phyloP scores from a whole-genome alignment of 2,888 invertebrate genomes.

The Hemithea aestivaria region DNA sequence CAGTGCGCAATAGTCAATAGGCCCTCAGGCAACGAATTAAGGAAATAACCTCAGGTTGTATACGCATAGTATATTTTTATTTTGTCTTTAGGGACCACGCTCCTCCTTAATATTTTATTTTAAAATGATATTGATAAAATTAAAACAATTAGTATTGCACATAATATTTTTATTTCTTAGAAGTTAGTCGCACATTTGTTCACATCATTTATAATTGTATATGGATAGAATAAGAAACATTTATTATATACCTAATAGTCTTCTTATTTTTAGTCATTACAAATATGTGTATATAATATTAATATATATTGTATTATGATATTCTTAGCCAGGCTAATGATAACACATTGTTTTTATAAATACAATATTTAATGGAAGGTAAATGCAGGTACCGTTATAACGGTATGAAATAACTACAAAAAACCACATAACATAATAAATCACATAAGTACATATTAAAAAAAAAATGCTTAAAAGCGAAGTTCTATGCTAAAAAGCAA shows the following conservation, averaged over 20 bases:
- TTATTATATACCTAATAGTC: slow-evolving; percentile 19
- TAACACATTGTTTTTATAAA: slow-evolving; percentile 10
- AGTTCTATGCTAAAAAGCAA: slow-evolving; percentile 5
- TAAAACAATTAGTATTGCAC: slow-evolving; percentile 9
- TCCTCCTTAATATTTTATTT: too few species aligned
- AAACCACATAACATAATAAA: slow-evolving; percentile 1
- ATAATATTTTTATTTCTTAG: slow-evolving; percentile 17
- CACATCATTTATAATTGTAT: slow-evolving; percentile 15
- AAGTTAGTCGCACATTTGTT: slow-evolving; percentile 22
- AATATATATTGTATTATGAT: slow-evolving; percentile 7
- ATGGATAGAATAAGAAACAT: slow-evolving; percentile 16
- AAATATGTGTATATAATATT: slow-evolving; percentile 6
- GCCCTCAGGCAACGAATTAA: too few species aligned
- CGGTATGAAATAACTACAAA: slow-evolving; percentile 6
- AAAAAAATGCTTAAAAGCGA: slow-evolving; percentile 4
- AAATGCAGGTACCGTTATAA: slow-evolving; percentile 16
- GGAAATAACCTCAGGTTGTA: too few species aligned
- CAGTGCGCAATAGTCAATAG: too few species aligned
- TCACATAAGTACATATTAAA: slow-evolving; percentile 3
- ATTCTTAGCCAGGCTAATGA: slow-evolving; percentile 16
- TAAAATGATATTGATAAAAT: too few species aligned
- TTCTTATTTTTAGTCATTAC: slow-evolving; percentile 11
- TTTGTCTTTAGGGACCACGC: too few species aligned
- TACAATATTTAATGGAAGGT: slow-evolving; percentile 4
- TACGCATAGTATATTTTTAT: too few species aligned